These are phyloP conservation scores for Oostethus manadensis DNA, from an alignment of 2,113 vertebrate species.

Conservation along the genomic window DNA sequence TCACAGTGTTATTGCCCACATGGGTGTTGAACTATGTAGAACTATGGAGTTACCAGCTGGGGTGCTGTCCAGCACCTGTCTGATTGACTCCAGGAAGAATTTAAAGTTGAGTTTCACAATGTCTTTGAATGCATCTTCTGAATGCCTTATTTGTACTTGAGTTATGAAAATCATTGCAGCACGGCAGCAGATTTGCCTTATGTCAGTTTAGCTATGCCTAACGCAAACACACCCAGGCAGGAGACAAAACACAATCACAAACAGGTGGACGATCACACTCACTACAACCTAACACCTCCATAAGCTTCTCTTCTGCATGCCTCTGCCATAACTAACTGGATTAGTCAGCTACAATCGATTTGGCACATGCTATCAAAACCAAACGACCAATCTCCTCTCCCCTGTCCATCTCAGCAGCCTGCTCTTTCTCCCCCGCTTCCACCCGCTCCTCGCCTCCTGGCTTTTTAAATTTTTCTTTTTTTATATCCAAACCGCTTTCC, in stretches of 20 bases:
- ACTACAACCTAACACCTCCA: slow-evolving; percentile 56
- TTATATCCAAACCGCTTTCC: slow-evolving; percentile 15
- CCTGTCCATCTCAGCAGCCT: slow-evolving; percentile 43
- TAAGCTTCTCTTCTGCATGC: slow-evolving; percentile 65
- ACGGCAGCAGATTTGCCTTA: slow-evolving; percentile 41
- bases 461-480: slow-evolving; percentile 28
- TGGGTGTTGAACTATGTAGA: no score
- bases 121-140: no score
- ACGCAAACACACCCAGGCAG: slow-evolving; percentile 36
- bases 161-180: slow-evolving; percentile 31
- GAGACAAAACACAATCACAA: slow-evolving; percentile 14
- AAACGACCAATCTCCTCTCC: slow-evolving; percentile 58
- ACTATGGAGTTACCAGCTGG: no score
- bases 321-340: slow-evolving; percentile 68
- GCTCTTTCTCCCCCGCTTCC: slow-evolving; percentile 22
- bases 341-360: slow-evolving; percentile 72
- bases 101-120: no score
- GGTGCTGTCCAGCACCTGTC: no score
- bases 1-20: no score
- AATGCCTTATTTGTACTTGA: no score
- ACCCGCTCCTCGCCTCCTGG: slow-evolving; percentile 22
- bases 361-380: slow-evolving; percentile 68
- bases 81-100: no score
- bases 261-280: slow-evolving; percentile 21
- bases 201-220: slow-evolving; percentile 51